Evolutionary conservation across 2,888 invertebrate species (phyloP), one percentile per base, ranked within the genome.

Genomic region (Uropetala carovei): DNA sequence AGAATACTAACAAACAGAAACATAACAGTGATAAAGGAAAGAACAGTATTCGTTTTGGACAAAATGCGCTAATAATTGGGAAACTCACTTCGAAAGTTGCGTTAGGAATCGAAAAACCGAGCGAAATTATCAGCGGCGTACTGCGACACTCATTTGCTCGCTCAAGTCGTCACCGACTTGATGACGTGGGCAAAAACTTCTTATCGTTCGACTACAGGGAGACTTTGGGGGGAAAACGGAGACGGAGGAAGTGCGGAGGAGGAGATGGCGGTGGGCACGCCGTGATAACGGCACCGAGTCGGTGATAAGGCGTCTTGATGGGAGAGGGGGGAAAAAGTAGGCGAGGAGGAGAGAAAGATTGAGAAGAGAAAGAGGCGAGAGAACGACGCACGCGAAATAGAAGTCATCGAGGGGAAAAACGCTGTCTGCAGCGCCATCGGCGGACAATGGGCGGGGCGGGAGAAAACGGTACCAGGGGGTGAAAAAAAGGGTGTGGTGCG

Each of bases 281-380:
- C 8, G 89, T 89, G 89, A 89, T 89, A 89, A 89, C 64, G 64
- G 60, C 64, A 89, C n/a, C 64, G 60, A 60, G 60, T 30, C 59
- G 43, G 89, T n/a, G 89, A 89, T 89, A 89, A 89, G 89, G 56
- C 89, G 56, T 18, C 64, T 60, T 86, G 86, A 86, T 86, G 86
- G 60, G 11, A 22, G 58, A 43, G 59, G 16, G 14, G 22, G 86
- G 9, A n/a, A 18, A 57, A 56, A 14, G 83, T 3, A 16, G 16
- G 30, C 43, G 43, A 43, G 43, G 43, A 5, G 43, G 43, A 43
- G 43, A 3, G 43, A 43, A 43, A 43, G 43, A 43, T 43, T 43
- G 43, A 43, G 43, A 43, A 43, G 43, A 43, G 43, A 43, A 43
- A 43, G 43, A 43, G 43, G 1, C 43, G 43, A 43, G 9, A 85